Conservation (phyloP, 2,113 vertebrate species). For the Heliornis fulica region DNA sequence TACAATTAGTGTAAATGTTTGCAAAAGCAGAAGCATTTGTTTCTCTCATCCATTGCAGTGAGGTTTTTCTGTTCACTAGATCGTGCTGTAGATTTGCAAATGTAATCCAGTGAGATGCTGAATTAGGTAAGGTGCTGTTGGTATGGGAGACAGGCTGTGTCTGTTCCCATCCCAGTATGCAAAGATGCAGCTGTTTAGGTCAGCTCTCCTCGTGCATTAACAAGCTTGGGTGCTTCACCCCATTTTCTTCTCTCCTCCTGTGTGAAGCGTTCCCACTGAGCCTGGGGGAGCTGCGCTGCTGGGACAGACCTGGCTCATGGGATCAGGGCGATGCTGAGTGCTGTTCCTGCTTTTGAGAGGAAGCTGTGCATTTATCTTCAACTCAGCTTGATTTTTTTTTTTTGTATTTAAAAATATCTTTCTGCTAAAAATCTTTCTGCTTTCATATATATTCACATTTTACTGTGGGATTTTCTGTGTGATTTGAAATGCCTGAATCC, state of each 20-base stretch:
- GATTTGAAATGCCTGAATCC: not conserved
- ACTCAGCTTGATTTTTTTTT: not conserved
- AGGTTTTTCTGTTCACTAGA: not conserved
- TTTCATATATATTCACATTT: not conserved
- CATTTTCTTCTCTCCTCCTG: not conserved
- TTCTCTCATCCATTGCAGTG: not conserved
- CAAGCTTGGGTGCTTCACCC: not conserved
- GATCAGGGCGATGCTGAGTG: not conserved
- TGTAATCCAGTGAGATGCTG: not conserved
- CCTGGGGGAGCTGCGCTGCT: not conserved
- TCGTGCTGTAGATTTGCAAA: not conserved
- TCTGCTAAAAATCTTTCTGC: not conserved
- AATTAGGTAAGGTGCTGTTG: not conserved
- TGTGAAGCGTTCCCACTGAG: not conserved
- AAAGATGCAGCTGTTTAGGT: not conserved
- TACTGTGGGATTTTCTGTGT: not conserved
- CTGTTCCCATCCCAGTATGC: not conserved
- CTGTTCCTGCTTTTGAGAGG: not conserved
- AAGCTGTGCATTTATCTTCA: not conserved
- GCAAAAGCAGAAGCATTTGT: not conserved
- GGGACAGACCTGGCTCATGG: fast-evolving
- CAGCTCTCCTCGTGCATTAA: not conserved
- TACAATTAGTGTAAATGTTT: not conserved
- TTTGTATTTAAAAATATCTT: not conserved
- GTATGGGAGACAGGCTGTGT: not conserved